Percentiles rank a stretch among this genome's conserved stretches.
Conservation (phyloP, 2,888 invertebrate species). For the Calliopum simillimum region DNA sequence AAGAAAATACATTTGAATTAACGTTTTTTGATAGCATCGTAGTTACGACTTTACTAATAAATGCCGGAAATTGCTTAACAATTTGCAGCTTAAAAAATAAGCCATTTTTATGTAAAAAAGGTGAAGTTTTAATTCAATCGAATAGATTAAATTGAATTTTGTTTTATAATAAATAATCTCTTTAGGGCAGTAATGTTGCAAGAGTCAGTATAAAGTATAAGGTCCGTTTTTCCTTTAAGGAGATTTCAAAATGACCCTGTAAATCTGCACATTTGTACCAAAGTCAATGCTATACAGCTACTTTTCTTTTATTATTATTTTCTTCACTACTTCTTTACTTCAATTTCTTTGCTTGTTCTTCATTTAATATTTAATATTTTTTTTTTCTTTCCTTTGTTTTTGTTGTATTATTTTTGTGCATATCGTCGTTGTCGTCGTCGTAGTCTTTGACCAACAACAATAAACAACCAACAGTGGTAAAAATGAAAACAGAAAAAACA, state of each 20-base stretch:
- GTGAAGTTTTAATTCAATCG: too few relatives aligned
- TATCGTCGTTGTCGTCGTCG: conserved; percentile 33
- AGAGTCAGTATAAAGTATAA: too few relatives aligned
- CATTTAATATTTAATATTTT: not conserved
- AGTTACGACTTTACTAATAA: too few relatives aligned
- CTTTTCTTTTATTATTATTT: not conserved
- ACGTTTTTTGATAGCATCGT: too few relatives aligned
- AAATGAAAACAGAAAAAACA: conserved; percentile 16
- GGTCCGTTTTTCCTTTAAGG: too few relatives aligned
- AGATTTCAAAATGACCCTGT: conserved; percentile 6
- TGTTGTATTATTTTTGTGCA: conserved; percentile 28
- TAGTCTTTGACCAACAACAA: conserved; percentile 15
- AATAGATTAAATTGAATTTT: too few relatives aligned
- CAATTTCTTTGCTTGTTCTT: conserved; percentile 11
- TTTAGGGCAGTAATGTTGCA: too few relatives aligned
- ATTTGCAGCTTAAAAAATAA: too few relatives aligned
- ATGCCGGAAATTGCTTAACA: too few relatives aligned
- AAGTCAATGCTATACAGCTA: not conserved
- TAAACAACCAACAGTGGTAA: conserved; percentile 23
- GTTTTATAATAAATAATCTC: too few relatives aligned
- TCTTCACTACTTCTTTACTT: not conserved
- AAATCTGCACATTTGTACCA: conserved; percentile 10
- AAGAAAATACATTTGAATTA: too few relatives aligned
- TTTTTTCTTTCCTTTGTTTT: conserved; percentile 29
- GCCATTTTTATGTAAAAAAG: too few relatives aligned